Evolutionary conservation across 2,113 vertebrate genomes (phyloP).

Genomic region (Lethenteron reissneri): DNA sequence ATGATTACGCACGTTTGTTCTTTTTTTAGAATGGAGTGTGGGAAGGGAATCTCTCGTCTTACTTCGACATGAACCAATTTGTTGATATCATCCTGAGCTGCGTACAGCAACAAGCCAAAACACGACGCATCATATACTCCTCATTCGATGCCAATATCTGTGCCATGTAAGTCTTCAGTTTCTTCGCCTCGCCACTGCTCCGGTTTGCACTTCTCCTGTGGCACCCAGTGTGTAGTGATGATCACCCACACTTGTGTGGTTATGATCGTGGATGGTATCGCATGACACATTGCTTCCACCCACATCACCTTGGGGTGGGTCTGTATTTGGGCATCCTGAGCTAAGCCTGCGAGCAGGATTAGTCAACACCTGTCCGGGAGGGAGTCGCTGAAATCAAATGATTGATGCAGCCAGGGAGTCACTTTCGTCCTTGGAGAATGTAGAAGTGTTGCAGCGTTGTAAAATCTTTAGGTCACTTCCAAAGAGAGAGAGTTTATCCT

Average conservation of each 20-base stretch:
- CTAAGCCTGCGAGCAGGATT: too few relatives aligned
- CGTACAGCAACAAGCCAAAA: conserved; percentile 49
- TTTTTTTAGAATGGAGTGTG: conserved; percentile 54
- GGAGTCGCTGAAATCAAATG: too few relatives aligned
- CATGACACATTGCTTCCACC: not conserved
- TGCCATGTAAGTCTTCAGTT: conserved; percentile 49
- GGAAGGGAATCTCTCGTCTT: conserved; percentile 69
- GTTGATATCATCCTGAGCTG: conserved; percentile 71
- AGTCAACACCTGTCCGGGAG: too few relatives aligned
- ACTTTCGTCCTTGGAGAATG: too few relatives aligned
- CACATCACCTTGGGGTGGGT: not conserved
- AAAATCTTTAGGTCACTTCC: too few relatives aligned
- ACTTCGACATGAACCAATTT: conserved; percentile 85
- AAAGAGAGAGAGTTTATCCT: too few relatives aligned
- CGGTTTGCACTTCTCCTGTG: not conserved
- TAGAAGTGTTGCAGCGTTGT: too few relatives aligned
- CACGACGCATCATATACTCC: conserved; percentile 68
- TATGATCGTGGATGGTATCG: not conserved
- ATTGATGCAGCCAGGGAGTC: too few relatives aligned
- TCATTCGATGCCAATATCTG: conserved; percentile 85
- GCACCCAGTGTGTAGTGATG: not conserved
- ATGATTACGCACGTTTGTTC: not conserved
- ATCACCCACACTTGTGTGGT: too few relatives aligned
- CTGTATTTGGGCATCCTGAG: not conserved
- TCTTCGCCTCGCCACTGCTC: not conserved